Evolutionary conservation across 2,888 invertebrate species (phyloP).

Genomic region (Drosophila conformis): DNA sequence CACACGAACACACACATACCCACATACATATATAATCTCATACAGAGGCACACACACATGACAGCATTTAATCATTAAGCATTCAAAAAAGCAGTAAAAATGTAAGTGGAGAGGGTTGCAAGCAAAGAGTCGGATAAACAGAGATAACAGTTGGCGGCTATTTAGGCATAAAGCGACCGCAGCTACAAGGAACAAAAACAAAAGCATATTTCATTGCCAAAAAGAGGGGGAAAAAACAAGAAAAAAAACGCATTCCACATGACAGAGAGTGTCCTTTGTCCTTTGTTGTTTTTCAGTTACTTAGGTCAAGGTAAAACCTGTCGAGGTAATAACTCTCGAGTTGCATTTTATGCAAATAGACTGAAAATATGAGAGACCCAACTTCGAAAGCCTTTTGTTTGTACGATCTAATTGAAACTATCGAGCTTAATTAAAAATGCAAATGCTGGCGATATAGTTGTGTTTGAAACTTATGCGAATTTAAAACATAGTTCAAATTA

Average conservation of each 20-base stretch:
- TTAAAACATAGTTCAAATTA: not conserved
- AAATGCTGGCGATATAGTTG: not conserved
- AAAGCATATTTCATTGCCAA: conserved; percentile 58
- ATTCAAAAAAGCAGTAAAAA: conserved; percentile 55
- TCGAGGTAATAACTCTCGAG: conserved; percentile 24
- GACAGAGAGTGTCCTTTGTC: conserved; percentile 16
- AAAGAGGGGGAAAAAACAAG: conserved; percentile 16
- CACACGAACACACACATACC: conserved; percentile 20
- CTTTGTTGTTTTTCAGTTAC: conserved; percentile 11
- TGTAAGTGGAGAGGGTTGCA: conserved; percentile 9
- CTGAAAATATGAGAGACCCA: conserved; percentile 16
- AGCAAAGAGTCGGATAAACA: conserved; percentile 44
- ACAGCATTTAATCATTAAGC: conserved; percentile 71
- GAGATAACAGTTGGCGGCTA: conserved; percentile 41
- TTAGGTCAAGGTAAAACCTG: conserved; percentile 61
- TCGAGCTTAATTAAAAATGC: conserved; percentile 29
- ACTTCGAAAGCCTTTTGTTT: conserved; percentile 21
- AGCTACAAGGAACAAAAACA: conserved; percentile 22
- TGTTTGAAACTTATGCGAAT: not conserved
- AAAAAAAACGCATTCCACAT: conserved; percentile 5
- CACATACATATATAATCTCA: conserved; percentile 33
- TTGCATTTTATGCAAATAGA: conserved; percentile 37
- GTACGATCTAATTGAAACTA: conserved; percentile 1
- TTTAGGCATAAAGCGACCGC: conserved; percentile 45
- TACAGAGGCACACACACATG: conserved; percentile 36